Conservation (phyloP, 2,888 invertebrate genomes). For the Amphipoea oculea region DNA sequence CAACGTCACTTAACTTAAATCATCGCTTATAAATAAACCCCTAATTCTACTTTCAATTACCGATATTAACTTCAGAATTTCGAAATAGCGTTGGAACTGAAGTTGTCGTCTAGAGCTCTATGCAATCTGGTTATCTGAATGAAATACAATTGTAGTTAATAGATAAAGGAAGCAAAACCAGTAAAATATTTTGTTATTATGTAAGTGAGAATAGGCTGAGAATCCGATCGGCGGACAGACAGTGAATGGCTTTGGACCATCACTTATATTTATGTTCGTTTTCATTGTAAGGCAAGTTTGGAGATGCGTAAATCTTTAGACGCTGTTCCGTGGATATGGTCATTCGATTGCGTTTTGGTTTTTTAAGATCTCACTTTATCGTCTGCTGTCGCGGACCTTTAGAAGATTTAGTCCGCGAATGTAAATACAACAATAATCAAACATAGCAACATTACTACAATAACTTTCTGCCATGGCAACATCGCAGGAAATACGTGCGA, state of each 20-base stretch:
- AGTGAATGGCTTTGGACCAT: constrained; percentile 83
- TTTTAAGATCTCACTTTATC: neutral
- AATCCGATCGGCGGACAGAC: constrained; percentile 75
- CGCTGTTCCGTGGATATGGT: neutral
- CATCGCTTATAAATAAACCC: neutral
- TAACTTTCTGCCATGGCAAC: no score
- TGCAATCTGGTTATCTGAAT: constrained; percentile 3
- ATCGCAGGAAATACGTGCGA: no score
- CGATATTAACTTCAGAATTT: neutral
- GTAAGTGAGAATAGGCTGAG: constrained; percentile 76
- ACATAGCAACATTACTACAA: no score
- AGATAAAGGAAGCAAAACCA: constrained; percentile 70
- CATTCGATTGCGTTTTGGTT: neutral
- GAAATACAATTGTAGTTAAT: constrained; percentile 20
- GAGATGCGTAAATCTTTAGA: constrained; percentile 14
- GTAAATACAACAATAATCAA: no score
- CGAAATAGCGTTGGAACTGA: neutral
- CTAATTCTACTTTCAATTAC: neutral
- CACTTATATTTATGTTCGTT: constrained; percentile 71
- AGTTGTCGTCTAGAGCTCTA: constrained; percentile 12
- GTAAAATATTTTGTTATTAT: constrained; percentile 81
- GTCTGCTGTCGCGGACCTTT: no score
- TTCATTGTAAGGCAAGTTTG: constrained; percentile 68
- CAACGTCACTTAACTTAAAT: neutral
- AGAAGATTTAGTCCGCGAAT: no score